Evolutionary conservation across 2,113 vertebrate species (phyloP).

Genomic region (Panthera uncia): DNA sequence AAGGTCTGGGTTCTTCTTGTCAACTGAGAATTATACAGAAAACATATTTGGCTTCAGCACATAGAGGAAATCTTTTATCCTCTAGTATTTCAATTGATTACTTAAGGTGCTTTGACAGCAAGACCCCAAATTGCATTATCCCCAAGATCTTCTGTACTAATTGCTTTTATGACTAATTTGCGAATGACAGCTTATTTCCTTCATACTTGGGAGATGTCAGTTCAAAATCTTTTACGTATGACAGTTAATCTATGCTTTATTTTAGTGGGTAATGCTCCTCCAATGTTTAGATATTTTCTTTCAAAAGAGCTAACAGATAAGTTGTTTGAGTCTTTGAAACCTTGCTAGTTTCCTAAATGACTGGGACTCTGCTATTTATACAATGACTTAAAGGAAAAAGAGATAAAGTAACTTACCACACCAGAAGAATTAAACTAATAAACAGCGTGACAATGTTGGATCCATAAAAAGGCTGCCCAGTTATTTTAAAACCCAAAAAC

Average conservation of each 20-base stretch:
- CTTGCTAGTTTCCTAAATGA: slow-evolving; percentile 40
- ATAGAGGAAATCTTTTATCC: neutral
- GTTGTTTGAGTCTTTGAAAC: slow-evolving; percentile 8
- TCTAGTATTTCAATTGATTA: neutral
- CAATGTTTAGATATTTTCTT: slow-evolving; percentile 19
- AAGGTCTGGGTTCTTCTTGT: neutral
- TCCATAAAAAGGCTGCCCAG: neutral
- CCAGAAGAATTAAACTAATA: neutral
- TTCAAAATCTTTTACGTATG: neutral
- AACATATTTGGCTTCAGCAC: neutral
- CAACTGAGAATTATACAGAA: neutral
- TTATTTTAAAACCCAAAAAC: slow-evolving; percentile 51
- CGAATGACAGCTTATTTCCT: neutral
- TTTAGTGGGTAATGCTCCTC: neutral
- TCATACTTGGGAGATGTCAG: neutral
- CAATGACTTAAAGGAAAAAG: neutral
- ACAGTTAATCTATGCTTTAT: neutral
- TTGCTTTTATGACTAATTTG: neutral
- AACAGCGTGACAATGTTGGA: neutral
- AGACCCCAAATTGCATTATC: neutral
- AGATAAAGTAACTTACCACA: slow-evolving; percentile 48
- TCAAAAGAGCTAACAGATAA: slow-evolving; percentile 26
- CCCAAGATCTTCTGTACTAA: neutral
- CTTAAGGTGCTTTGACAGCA: neutral
- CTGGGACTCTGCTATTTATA: slow-evolving; percentile 37